Conservation (phyloP, 1,140 invertebrate genomes). For the Andrena cerasifolii region DNA sequence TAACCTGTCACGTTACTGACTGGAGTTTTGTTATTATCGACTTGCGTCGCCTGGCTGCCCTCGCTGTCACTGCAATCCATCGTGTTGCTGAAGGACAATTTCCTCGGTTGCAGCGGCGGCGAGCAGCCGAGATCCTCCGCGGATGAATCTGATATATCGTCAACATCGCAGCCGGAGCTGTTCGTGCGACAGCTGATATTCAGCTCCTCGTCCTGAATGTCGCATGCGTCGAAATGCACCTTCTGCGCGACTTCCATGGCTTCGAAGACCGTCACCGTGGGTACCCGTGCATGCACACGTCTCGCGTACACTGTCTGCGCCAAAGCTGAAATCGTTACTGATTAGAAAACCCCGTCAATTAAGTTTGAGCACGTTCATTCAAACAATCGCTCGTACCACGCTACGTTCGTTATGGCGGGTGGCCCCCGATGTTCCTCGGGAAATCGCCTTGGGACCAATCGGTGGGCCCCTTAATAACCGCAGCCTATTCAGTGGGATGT, state of each 20-base stretch:
- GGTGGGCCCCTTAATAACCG: background rate
- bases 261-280: constrained; percentile 62
- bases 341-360: constrained; percentile 44
- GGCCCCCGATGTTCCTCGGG: constrained; percentile 25
- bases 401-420: constrained; percentile 74
- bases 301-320: background rate
- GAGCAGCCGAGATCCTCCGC: constrained; percentile 73
- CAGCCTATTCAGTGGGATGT: background rate
- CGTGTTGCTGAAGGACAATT: constrained; percentile 73
- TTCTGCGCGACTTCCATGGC: constrained; percentile 76
- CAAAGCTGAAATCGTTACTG: constrained; percentile 26
- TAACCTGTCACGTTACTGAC: constrained; percentile 72
- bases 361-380: constrained; percentile 59
- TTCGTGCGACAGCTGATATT: constrained; percentile 76
- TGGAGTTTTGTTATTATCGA: constrained; percentile 65
- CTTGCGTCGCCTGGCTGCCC: constrained; percentile 55
- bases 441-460: constrained; percentile 43
- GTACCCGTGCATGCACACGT: constrained; percentile 19
- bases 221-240: constrained; percentile 74
- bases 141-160: constrained; percentile 76
- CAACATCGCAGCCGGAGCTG: constrained; percentile 77
- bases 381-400: constrained; percentile 65
- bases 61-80: constrained; percentile 77
- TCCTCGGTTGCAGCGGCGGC: constrained; percentile 73
- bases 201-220: constrained; percentile 77